Conservation (phyloP, 2,797 vertebrate genomes). For the Cuculus canorus region DNA sequence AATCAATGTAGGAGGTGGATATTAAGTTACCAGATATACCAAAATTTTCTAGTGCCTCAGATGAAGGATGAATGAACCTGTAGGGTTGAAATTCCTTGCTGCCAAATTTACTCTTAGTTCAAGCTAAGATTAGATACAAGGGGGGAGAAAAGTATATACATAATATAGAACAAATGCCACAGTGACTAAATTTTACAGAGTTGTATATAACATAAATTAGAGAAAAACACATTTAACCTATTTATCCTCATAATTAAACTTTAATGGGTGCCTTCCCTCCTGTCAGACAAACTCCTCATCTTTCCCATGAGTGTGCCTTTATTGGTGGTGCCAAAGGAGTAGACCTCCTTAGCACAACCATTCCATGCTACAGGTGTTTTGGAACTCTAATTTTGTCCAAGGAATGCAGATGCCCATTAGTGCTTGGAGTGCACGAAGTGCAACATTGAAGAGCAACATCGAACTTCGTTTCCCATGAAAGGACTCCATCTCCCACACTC, state of each 20-base stretch:
- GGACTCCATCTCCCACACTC: not conserved
- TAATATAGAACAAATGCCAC: not conserved
- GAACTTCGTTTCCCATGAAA: rapidly evolving
- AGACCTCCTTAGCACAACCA: not conserved
- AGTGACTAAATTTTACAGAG: not conserved
- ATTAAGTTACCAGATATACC: not conserved
- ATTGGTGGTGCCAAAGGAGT: not conserved
- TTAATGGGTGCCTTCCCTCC: not conserved
- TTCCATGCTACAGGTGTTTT: not conserved
- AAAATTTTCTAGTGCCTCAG: not conserved
- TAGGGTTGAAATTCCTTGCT: not conserved
- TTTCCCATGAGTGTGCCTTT: not conserved
- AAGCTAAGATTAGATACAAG: not conserved
- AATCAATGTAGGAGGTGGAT: not conserved
- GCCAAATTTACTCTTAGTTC: not conserved
- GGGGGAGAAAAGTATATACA: not conserved
- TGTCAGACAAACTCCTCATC: not conserved
- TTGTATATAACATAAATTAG: not conserved
- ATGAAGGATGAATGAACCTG: not conserved
- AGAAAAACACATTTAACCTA: not conserved
- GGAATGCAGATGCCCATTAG: not conserved
- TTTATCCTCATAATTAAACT: not conserved
- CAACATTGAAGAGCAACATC: not conserved
- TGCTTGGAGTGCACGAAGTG: not conserved
- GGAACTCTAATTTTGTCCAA: not conserved